Evolutionary conservation across 2,113 vertebrate species (phyloP), one percentile per base, ranked within the genome.

Genomic region (Callipepla californica): DNA sequence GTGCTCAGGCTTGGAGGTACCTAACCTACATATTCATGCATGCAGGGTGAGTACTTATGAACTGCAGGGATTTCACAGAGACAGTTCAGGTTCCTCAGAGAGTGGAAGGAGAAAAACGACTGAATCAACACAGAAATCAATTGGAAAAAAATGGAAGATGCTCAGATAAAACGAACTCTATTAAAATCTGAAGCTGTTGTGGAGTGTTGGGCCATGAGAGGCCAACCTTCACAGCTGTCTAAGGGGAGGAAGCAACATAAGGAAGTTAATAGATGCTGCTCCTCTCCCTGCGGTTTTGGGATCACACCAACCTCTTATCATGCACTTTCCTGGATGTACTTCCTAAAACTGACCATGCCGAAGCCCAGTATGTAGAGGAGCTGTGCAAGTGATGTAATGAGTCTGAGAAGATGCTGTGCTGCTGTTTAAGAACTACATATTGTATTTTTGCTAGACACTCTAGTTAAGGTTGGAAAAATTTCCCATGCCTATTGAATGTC

Each of bases 11-110:
- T 72, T 99, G 99, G 99, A 98, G 99, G 81, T 99, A 98, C 97
- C 97, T 99, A 97, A 99, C 98, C 66, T 99, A 99, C 97, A 98
- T 99, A 96, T 99, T 99, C 98, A 99, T 99, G 99, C 99, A 99
- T 32, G 98, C 99, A 8, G 99, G 99, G 99, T 99, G 96, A 98
- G 99, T 98, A 80, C 81, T 88, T 23, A 18, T 70, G 61, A 81
- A 80, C 75, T 53, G 20, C 3, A 4, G 36, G 87, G 62, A 32
- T 79, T 65, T 26, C 40, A 50, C 68, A 62, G 48, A 48, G 26
- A 12, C 55, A 58, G 55, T 58, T 58, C 55, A n/a, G 32, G 21
- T 34, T 89, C 59, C 55, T 17, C 40, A 36, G 48, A 75, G 66
- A 53, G 45, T 61, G 45, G 26, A 15, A 65, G 69, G 47, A n/a